Evolutionary conservation across 2,113 vertebrate genomes (phyloP).

Genomic region (Himantopus leucocephalus): DNA sequence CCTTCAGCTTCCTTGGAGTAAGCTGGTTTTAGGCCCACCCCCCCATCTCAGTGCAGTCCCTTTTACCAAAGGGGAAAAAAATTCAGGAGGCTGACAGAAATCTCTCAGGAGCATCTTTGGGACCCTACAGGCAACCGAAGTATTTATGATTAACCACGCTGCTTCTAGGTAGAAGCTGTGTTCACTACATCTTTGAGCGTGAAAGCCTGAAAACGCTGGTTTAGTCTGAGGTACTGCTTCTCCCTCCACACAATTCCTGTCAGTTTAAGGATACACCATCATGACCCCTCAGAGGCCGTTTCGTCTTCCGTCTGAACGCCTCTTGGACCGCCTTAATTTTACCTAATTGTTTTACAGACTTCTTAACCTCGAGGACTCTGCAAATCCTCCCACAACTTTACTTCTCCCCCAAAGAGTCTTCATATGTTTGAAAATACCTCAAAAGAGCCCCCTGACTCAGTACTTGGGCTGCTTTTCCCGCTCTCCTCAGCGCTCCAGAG

Average conservation of each 20-base stretch:
- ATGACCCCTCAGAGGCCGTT: not conserved
- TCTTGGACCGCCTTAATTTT: not conserved
- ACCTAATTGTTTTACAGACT: not conserved
- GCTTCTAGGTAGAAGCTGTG: not conserved
- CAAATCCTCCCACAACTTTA: not conserved
- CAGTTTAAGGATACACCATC: not conserved
- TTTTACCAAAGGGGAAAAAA: not conserved
- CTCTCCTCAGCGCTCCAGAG: rapidly evolving
- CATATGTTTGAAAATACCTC: not conserved
- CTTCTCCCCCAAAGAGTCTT: not conserved
- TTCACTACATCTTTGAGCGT: not conserved
- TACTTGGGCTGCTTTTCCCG: rapidly evolving
- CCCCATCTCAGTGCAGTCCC: not conserved
- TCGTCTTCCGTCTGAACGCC: not conserved
- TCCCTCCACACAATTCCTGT: not conserved
- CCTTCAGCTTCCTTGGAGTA: not conserved
- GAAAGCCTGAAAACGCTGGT: not conserved
- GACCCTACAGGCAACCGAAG: not conserved
- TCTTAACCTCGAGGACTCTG: not conserved
- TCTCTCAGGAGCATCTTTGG: not conserved
- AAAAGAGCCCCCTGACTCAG: rapidly evolving
- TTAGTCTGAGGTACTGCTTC: not conserved
- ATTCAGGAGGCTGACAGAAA: not conserved
- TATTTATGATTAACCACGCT: not conserved
- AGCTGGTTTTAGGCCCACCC: not conserved